Evolutionary conservation across 2,113 vertebrate genomes (phyloP), one percentile per base, ranked within the genome.

Genomic region (Nothobranchius furzeri): DNA sequence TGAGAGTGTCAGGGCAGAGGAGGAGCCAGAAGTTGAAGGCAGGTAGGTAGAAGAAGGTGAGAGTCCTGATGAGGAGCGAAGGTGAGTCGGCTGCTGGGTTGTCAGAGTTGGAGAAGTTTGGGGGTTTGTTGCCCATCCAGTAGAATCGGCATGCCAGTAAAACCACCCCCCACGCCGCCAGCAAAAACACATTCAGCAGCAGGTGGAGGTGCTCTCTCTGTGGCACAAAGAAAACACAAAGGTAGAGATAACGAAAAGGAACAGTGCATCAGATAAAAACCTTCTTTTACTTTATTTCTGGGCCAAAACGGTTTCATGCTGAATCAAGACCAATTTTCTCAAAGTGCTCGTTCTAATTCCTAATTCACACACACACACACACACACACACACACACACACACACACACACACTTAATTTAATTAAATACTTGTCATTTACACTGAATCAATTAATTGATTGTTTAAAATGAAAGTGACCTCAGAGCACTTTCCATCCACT

Each of bases 121-220:
- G 98, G n/a, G 98, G 97, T 61, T 94, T 98, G 91, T 97, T 99
- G 64, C 98, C 97, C 98, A 99, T 99, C 97, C 98, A 99, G 92
- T 98, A 98, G 15, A 99, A 93, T 48, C 98, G 97, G 78, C 92
- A 82, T 46, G 93, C 94, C 82, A 99, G 84, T 59, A 99, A 91
- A 1, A 93, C 60, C 58, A 92, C 90, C 12, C 97, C 98, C 94
- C 96, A 98, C 63, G 79, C 90, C 25, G 92, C 94, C 92, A 99
- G 84, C 74, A 97, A 84, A 71, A 93, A 93, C 78, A 97, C 85
- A 63, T 94, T 97, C 70, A 95, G 88, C 82, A 96, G 90, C 67
- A 97, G 93, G 60, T 90, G 88, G 75, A 93, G 49, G 83, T 96
- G 95, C 90, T 94, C 96, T 80, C 94, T 92, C 97, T 98, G 93